Evolutionary conservation across 2,113 vertebrate species (phyloP).

Genomic region (Phalacrocorax pelagicus): DNA sequence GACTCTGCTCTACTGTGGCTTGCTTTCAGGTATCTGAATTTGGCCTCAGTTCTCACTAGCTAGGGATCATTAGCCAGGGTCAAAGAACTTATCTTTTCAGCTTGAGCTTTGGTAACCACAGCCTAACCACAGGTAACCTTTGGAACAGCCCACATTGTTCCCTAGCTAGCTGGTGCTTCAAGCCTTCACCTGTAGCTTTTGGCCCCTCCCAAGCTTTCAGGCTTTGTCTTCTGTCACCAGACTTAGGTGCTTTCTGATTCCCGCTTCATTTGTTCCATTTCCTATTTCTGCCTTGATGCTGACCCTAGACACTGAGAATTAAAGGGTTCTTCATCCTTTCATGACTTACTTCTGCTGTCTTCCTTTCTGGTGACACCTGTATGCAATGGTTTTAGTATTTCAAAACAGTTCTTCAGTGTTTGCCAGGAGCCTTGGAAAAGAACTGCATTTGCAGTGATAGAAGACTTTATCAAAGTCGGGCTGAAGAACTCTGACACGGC

Average conservation of each 20-base stretch:
- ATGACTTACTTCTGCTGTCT: neutral
- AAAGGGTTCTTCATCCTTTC: neutral
- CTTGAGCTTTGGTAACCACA: neutral
- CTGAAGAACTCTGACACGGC: neutral
- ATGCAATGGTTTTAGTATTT: neutral
- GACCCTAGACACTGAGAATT: neutral
- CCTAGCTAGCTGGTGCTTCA: neutral
- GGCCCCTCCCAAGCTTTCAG: neutral
- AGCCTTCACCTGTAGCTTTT: neutral
- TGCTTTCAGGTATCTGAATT: neutral
- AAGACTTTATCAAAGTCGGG: neutral
- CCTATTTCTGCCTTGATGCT: neutral
- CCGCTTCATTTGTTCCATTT: neutral
- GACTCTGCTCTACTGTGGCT: neutral
- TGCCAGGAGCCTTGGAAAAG: neutral
- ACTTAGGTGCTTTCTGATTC: neutral
- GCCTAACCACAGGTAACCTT: constrained; percentile 17
- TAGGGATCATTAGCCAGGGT: neutral
- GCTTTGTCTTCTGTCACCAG: neutral
- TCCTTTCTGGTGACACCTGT: neutral
- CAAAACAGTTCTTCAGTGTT: neutral
- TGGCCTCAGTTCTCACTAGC: neutral
- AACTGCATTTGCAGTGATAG: neutral
- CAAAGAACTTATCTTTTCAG: neutral
- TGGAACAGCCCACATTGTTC: neutral